Evolutionary conservation across 2,797 vertebrate species (phyloP), one percentile per base, ranked within the genome.

Genomic region (Scyliorhinus canicula): DNA sequence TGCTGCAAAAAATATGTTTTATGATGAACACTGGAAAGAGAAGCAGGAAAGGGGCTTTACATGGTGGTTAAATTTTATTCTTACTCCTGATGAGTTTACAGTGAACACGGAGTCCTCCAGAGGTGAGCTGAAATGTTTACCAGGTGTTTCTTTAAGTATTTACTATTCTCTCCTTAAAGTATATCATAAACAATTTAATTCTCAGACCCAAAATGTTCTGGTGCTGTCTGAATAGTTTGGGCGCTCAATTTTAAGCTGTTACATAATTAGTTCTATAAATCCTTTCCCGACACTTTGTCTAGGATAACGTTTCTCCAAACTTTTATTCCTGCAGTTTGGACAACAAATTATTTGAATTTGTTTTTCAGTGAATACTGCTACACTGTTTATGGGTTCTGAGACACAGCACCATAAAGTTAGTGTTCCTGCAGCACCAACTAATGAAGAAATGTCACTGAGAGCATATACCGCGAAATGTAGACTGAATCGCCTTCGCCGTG

Each of bases 1-100:
- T 96, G 99, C 98, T 65, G 99, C 99, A 82, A 99, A 98, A 96
- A 99, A 99, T 96, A 98, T 99, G 98, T 99, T 99, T 97, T 99
- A 98, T 0, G 99, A 99, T 85, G 99, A 99, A 94, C 97, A 98
- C 11, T 99, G 99, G 99, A 98, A 98, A 44, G 98, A 99, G 96
- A 99, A 99, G 96, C 99, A 99, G 96, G 98, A 99, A 95, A 97
- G 97, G 31, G 98, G 98, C 21, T 99, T 99, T 96, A 98, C 98
- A 0, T 98, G 99, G 98, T 99, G 99, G 99, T 96, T 99, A 95
- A 99, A 99, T 97, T 99, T 99, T 95, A 97, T 99, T 95, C 98
- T 99, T 95, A 99, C 99, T 0, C 99, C 99, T 0, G 99, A 99
- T 95, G 98, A 99, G 95, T 98, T 99, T 95, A 98, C 96, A 95